phyloP scores from a whole-genome alignment of 2,113 vertebrate genomes.

The Clarias macrocephalus region DNA sequence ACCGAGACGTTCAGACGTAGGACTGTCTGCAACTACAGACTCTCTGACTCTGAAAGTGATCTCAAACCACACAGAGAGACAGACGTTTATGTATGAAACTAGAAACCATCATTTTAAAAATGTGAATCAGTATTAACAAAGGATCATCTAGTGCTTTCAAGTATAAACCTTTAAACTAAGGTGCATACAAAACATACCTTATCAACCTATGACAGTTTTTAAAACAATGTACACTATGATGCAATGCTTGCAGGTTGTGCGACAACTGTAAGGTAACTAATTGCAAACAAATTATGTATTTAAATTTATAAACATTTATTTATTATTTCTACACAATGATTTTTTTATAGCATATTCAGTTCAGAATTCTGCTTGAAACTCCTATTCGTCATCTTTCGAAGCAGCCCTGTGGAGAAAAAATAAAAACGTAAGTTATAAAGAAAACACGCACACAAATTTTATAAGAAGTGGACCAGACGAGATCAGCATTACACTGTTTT shows the following conservation, averaged over 20 bases:
- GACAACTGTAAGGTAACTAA: background rate
- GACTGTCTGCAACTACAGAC: constrained; percentile 39
- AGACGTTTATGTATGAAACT: background rate
- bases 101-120: constrained; percentile 3
- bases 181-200: background rate
- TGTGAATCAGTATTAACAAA: background rate
- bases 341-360: background rate
- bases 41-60: constrained; percentile 22
- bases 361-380: background rate
- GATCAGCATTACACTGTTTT: background rate
- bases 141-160: background rate
- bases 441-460: background rate
- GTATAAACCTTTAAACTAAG: background rate
- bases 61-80: constrained; percentile 1
- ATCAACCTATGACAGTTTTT: background rate
- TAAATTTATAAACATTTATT: background rate
- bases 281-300: background rate
- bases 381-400: background rate
- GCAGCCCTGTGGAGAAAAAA: constrained; percentile 1
- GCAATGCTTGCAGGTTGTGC: background rate
- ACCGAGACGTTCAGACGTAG: constrained; percentile 39
- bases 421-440: background rate
- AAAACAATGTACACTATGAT: background rate
- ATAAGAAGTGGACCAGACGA: background rate
- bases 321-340: background rate